Evolutionary conservation across 2,113 vertebrate species (phyloP), one percentile per base, ranked within the genome.

Genomic region (Eonycteris spelaea): DNA sequence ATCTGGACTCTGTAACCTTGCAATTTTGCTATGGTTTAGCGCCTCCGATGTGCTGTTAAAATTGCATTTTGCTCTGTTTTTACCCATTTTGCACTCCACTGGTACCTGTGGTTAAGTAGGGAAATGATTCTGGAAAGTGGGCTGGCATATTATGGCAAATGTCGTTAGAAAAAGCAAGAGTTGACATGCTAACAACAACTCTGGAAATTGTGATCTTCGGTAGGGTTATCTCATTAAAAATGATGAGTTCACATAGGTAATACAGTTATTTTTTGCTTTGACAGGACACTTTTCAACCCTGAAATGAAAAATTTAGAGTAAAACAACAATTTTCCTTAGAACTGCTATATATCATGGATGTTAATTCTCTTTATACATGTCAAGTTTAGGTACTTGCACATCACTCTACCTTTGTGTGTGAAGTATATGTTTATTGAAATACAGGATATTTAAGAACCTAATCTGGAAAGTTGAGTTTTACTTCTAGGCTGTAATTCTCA

Each of bases 301-400:
- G 30, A 61, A 95, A 33, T 95, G 33, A 61, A 70, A 88, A 88
- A 53, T 70, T 95, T 83, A 77, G 94, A 86, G 75, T 48, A 92
- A 86, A 96, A 74, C 38, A 51, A 38, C 38, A 51, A 30, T 87
- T 95, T 92, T 94, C 16, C 73, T 91, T 95, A 77, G 63, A 53
- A 70, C 12, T 93, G 30, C 26, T 80, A 63, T 12, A 26, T 86
- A 40, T 48, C 40, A 57, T 40, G 35, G 59, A 59, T 77, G 61
- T 67, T 79, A 91, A 82, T 93, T 94, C 2, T 74, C 70, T 84
- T 90, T 61, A 8, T 91, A 33, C 38, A 43, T n/a, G 30, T 91
- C 22, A 51, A 13, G 12, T 91, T 91, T 93, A 24, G 94, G 67
- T 77, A 22, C 26, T 43, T 90, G 38, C 12, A 45, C 6, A 38